Evolutionary conservation across 2,888 invertebrate genomes (phyloP).

Genomic region (Cerceris rybyensis): DNA sequence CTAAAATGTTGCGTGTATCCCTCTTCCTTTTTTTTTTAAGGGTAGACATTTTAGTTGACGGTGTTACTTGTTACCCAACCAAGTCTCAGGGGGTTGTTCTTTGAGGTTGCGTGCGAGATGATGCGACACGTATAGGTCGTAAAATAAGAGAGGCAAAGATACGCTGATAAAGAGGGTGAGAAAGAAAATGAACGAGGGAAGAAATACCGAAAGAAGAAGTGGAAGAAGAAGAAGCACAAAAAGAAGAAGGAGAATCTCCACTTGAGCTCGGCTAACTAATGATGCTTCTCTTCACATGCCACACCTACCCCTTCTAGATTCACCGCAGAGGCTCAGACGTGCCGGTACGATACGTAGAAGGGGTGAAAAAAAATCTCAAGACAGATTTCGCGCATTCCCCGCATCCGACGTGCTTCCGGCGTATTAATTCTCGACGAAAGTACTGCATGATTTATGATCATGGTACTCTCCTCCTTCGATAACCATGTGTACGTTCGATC

Average conservation of each 20-base stretch:
- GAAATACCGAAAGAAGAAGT: constrained; percentile 10
- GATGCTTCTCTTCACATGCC: constrained; percentile 74
- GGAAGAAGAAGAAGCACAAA: constrained; percentile 34
- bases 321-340: constrained; percentile 66
- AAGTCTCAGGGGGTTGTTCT: constrained; percentile 14
- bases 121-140: not conserved
- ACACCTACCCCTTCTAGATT: constrained; percentile 69
- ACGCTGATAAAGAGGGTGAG: not conserved
- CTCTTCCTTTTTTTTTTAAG: not conserved
- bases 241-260: constrained; percentile 60
- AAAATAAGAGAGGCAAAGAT: not conserved
- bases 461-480: not conserved
- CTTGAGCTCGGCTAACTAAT: constrained; percentile 76
- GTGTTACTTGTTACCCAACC: constrained; percentile 43
- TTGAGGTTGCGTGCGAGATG: constrained; percentile 26
- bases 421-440: constrained; percentile 36
- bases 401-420: not conserved
- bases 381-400: constrained; percentile 33
- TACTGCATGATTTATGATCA: constrained; percentile 45
- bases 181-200: not conserved
- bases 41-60: constrained; percentile 16
- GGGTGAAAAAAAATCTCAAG: constrained; percentile 20
- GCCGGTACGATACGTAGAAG: constrained; percentile 53
- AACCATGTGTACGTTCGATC: not conserved
- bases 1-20: constrained; percentile 27